Base-by-base conservation (phyloP, 2,888 invertebrate species). In the Falcaria lacertinaria region DNA sequence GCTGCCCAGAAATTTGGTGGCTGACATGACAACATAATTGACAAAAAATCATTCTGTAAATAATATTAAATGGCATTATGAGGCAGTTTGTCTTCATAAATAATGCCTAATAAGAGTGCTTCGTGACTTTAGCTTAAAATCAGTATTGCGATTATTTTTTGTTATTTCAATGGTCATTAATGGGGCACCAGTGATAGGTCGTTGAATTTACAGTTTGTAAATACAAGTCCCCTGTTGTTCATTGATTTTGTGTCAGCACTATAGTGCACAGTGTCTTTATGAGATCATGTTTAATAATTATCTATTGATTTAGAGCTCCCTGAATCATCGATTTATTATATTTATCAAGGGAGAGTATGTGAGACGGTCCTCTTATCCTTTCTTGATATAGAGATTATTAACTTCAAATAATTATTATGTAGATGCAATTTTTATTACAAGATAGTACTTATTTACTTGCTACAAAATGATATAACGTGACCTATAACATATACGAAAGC, bases 111-210 rank as follows among this genome's bases (percentile, higher is more conserved):
- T 74, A 74, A 71, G 63, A 75, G 73, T 72, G 72, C 72, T 74
- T 81, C 84, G 84, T 87, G 87, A 86, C 82, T 84, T 82, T 74
- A 75, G 79, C 68, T 78, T 74, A 75, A 75, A 82, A 81, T 81
- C 76, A 77, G 71, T 75, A 74, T 78, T 75, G 79, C 80, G 80
- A 84, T 87, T 84, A 81, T 69, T 84, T 87, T 83, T 83, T 19
- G 0, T 19, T 3, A 19, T 19, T 6, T 19, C 19, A 78, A 74
- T 65, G 73, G 72, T 74, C 69, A 77, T 80, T 80, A 80, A 69
- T 75, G 74, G 79, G 80, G 82, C 80, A 79, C 67, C 75, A 69
- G 77, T 78, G 80, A 84, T 84, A 80, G 79, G 71, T 72, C 60
- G 77, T 78, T 80, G 80, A 84, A 81, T 84, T 6, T 19, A 19